Base-by-base conservation (phyloP, 2,113 vertebrate genomes). In the Australoheros scitulus region DNA sequence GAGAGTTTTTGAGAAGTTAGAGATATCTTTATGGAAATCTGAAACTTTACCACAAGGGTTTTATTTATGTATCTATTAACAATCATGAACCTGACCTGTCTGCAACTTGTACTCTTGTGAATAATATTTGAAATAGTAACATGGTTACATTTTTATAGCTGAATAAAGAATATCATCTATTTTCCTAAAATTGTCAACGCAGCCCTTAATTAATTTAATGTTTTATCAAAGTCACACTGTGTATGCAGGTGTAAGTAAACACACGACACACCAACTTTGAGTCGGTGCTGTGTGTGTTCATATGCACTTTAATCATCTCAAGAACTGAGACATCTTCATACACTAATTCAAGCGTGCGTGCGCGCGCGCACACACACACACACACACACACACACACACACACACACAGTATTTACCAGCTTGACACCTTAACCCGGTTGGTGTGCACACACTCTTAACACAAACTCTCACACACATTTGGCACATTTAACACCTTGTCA, bases 381-480 rank as follows among this genome's bases (percentile, higher is more conserved):
- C 2, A 83, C 61, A 64, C 82, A 77, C 68, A 7, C 34, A 9
- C 36, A 80, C 81, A 80, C 65, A 22, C n/a, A 57, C 4, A 22
- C 20, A n/a, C 2, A 41, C 63, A 47, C 22, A 26, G 38, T 68
- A 84, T 86, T 92, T 87, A 92, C 82, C 83, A 86, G 81, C 82
- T 86, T 86, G 82, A 64, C 90, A 86, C 87, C 77, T 81, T 22
- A 70, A 20, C 52, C 72, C 87, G 84, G 84, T 57, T 80, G 88
- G 80, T 11, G 2, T 77, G 32, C 75, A 59, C 61, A 75, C 60
- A 26, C 74, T 55, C 70, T 80, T 41, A 65, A 75, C 76, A 13
- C 70, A 84, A 13, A 50, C 74, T 10, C 75, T 38, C 83, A 72
- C 61, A 84, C 80, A 68, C 84, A 43, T 18, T 78, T 84, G 75